Base-by-base conservation (phyloP, 2,113 vertebrate species). In the Urocynchramus pylzowi region DNA sequence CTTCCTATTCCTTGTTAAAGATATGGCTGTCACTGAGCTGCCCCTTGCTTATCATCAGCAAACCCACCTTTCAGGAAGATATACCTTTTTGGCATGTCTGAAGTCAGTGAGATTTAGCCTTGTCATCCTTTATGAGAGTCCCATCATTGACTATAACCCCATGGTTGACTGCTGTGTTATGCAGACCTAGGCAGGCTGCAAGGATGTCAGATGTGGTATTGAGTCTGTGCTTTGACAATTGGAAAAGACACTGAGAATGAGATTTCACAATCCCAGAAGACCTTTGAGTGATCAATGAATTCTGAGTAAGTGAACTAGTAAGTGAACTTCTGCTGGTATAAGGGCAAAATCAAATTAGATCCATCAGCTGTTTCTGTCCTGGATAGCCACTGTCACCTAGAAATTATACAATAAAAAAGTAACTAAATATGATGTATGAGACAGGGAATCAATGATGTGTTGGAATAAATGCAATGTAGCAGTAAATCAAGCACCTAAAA, bases 291-390 rank as follows among this genome's bases (percentile, higher is more conserved):
- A 95, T 94, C 86, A 86, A 86, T 97, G 91, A 92, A 91, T 96
- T 96, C 90, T 80, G 80, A 93, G 68, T 83, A 92, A 93, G 81
- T 97, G 87, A 97, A 96, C 86, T 96, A 90, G 89, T 94, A 94
- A 95, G 67, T 68, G 76, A 95, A 90, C 86, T 90, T 95, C 91
- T 97, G 94, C 85, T 53, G 69, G 73, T 67, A 94, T 95, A 95
- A 95, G 64, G 88, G 80, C 69, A 84, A 97, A 95, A 94, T 95
- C 87, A 87, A 88, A 94, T 92, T 95, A 96, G 95, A 96, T 68
- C 89, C 91, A 89, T 93, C 94, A 95, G 73, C 61, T 60, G 42
- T 90, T 86, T 93, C 89, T 95, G 89, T 93, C 83, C 75, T 44
- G 83, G 85, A 74, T 91, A 94, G 63, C 93, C 86, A 89, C 41